A percentile compares a stretch with the other conserved stretches of the same genome.
phyloP scores from a whole-genome alignment of 2,888 invertebrate genomes.

The Phymatocera aterrima region DNA sequence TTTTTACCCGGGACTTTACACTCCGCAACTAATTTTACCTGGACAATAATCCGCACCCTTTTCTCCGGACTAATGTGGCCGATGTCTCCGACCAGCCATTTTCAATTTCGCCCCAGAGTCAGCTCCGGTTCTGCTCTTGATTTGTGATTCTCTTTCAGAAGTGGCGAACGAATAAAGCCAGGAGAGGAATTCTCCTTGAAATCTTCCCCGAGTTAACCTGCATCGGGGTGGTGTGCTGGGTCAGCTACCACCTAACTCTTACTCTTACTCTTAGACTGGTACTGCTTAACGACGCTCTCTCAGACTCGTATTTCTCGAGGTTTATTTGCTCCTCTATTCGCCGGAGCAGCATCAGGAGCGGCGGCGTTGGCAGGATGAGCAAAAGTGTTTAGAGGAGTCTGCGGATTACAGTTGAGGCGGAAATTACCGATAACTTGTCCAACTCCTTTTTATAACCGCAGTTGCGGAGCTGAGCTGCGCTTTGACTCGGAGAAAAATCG shows the following conservation, averaged over 20 bases:
- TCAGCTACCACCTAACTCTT: conserved; percentile 33
- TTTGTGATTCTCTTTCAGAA: not conserved
- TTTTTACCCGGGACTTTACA: too few relatives aligned
- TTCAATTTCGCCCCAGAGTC: too few relatives aligned
- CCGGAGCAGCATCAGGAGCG: not conserved
- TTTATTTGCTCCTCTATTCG: conserved; percentile 24
- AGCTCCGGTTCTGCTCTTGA: not conserved
- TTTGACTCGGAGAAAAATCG: conserved; percentile 1
- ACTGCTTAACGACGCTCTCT: conserved; percentile 29
- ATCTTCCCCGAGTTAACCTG: not conserved
- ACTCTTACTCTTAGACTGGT: not conserved
- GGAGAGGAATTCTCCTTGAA: not conserved
- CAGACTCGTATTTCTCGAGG: conserved; percentile 29
- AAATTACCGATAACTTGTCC: conserved; percentile 42
- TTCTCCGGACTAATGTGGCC: too few relatives aligned
- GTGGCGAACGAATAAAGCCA: not conserved
- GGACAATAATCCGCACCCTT: too few relatives aligned
- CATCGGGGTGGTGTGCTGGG: conserved; percentile 7
- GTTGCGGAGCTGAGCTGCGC: not conserved
- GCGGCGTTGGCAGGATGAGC: too few relatives aligned
- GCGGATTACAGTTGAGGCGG: conserved; percentile 30
- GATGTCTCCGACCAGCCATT: too few relatives aligned
- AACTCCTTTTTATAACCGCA: conserved; percentile 16
- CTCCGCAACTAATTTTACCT: too few relatives aligned
- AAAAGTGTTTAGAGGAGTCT: conserved; percentile 30